Evolutionary conservation across 1,140 invertebrate species (phyloP), one percentile per base, ranked within the genome.

Genomic region (Drosophila tsacasi): DNA sequence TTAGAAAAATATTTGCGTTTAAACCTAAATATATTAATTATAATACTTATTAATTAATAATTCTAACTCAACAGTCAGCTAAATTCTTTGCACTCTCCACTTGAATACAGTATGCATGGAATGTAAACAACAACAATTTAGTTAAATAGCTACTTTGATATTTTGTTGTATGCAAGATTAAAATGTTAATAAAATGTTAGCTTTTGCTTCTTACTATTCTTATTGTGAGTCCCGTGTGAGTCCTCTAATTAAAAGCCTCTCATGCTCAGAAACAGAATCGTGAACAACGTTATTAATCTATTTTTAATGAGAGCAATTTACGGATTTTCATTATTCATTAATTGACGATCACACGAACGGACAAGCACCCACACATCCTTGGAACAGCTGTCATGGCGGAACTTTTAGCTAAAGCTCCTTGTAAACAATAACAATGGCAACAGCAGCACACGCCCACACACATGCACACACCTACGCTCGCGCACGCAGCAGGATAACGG

Each of bases 401-500:
- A 65, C 63, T 66, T 66, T 17, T 12, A 62, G 27, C 58, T 21
- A 66, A 66, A 66, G 63, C 63, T 66, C 17, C 39, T 32, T 25
- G 35, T 54, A 37, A 57, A 55, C 32, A 37, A 50, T 44, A 67
- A 71, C 37, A 71, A 54, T 68, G 30, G 30, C 47, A 37, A 49
- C 47, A 52, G 30, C 25, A 39, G 25, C 21, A 61, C 27, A 37
- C 9, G 17, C 40, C 1, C 47, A 30, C 30, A 64, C 44, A 66
- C 19, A 32, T 8, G 13, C 15, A 47, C 23, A 49, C 23, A 27
- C 23, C 23, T n/a, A 23, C 17, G 32, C 39, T 13, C 9, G 21
- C 54, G 35, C 35, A 57, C 54, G 58, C 58, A 47, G 32, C 47
- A 71, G 67, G 67, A 69, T 68, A 68, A 57, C 40, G 32, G 15